Base-by-base conservation (phyloP, 2,888 invertebrate genomes). In the Lasioglossum calceatum region DNA sequence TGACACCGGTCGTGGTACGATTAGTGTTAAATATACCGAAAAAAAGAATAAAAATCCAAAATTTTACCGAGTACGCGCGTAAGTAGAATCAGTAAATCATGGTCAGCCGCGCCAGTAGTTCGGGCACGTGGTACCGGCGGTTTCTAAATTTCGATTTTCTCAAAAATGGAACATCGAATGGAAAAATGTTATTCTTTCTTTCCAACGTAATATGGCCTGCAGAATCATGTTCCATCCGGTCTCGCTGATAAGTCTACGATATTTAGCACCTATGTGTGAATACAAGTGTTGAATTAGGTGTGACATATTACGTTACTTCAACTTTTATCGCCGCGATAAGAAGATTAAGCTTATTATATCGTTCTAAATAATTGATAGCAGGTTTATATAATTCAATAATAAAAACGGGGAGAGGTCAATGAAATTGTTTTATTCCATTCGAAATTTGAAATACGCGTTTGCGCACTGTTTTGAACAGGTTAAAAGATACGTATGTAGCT, bases 371-470 rank as follows among this genome's bases (percentile, higher is more conserved):
- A 44, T 71, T 42, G n/a, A 39, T 23, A 23, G 36, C 39, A 39
- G 23, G 0, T 19, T 70, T 39, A 70, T 23, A 39, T 39, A 23
- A 70, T 70, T 70, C 5, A 14, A 27, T 16, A 27, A 61, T 61
- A 27, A 32, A 61, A 61, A 14, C 4, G 19, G 19, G 2, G 36
- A 67, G 19, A 7, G 2, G 27, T 39, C 3, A 39, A 77, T 58
- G 1, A 50, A 14, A 27, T 23, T 47, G 32, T 19, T 74, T 36
- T 44, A 79, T 14, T 32, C 3, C 5, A 14, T 67, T 73, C 27
- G 42, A 85, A 83, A 77, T 70, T 82, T 27, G 5, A 44, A 83
- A 86, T 61, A 61, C 19, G 67, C 85, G 85, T 79, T 23, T 84
- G 85, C 84, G 85, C 50, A 12, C 14, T 44, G 0, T n/a, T 5